Percentiles rank a stretch among this genome's conserved stretches.
These are phyloP conservation scores for Neelides sp. DNA, from an alignment of 1,140 invertebrate species.

Conservation along the genomic window DNA sequence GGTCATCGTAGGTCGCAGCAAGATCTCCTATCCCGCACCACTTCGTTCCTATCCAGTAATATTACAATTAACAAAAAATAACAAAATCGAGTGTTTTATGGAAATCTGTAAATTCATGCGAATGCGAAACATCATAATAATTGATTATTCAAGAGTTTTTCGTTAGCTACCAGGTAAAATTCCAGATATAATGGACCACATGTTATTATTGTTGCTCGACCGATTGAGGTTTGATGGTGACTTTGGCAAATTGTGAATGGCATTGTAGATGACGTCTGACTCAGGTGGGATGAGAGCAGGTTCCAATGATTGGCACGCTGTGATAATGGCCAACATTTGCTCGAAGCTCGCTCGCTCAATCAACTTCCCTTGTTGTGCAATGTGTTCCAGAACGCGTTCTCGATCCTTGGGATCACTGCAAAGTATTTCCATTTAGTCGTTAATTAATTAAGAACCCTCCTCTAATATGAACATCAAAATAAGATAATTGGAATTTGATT, in stretches of 20 bases:
- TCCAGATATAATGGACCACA: constrained; percentile 27
- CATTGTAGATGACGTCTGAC: constrained; percentile 17
- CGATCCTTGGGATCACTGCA: constrained; percentile 19
- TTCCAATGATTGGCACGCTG: constrained; percentile 33
- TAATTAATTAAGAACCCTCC: too few relatives aligned
- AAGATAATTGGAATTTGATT: too few relatives aligned
- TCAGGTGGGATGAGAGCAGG: constrained; percentile 34
- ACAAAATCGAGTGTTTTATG: too few relatives aligned
- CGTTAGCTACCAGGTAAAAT: constrained; percentile 23
- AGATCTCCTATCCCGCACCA: constrained; percentile 79
- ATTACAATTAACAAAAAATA: too few relatives aligned
- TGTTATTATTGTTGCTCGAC: constrained; percentile 14
- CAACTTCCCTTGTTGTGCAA: constrained; percentile 16
- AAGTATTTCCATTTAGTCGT: not conserved
- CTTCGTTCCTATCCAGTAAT: constrained; percentile 55
- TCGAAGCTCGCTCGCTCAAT: constrained; percentile 26
- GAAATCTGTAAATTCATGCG: too few relatives aligned
- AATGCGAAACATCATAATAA: too few relatives aligned
- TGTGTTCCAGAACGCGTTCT: constrained; percentile 11
- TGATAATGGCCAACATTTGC: constrained; percentile 29
- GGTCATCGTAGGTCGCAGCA: constrained; percentile 64
- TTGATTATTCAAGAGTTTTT: not conserved
- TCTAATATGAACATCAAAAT: too few relatives aligned
- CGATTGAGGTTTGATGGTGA: constrained; percentile 39
- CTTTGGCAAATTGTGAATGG: constrained; percentile 37